Evolutionary conservation across 2,797 vertebrate species (phyloP), one percentile per base, ranked within the genome.

Genomic region (Schizopygopsis malacanthus): DNA sequence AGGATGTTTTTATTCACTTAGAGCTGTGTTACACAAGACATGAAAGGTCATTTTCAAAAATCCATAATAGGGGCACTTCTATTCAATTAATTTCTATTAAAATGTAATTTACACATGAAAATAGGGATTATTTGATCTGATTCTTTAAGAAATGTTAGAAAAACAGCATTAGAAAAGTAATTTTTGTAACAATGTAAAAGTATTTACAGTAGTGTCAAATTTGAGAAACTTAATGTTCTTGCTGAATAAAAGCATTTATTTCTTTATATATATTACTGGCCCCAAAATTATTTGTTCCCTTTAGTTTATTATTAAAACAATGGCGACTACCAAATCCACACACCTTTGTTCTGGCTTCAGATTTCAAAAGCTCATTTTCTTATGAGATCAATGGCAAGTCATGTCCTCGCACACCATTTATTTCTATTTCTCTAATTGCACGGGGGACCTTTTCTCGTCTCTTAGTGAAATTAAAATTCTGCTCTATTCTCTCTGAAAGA

Each of bases 391-490:
- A 63, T 73, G 37, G 7, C 37, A 15, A 45, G 22, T 76, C 59
- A 15, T 45, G 33, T 76, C 59, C 43, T 77, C 9, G 0, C 45
- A 22, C 12, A 4, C 15, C 65, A 7, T 79, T 61, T 79, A 69
- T 70, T 71, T 79, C 65, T 61, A 11, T 79, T 70, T 45, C 25
- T 59, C n/a, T 72, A 47, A 59, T 20, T 71, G 65, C 76, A 18
- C 25, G 2, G 11, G 52, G 50, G 76, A 61, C 50, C 25, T 37
- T 59, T 84, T 71, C 39, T 71, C 63, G 71, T 85, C 75, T 85
- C 63, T 84, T 67, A 79, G 75, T 70, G 63, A 71, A 85, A 59
- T 85, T 70, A 79, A 56, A 47, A 71, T 79, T 71, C 83, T 11
- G 25, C n/a, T n/a, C n/a, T n/a, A n/a, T n/a, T n/a, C n/a, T n/a